These are phyloP conservation scores for Cetonia aurata DNA, from an alignment of 2,888 invertebrate genomes.

Conservation along the genomic window DNA sequence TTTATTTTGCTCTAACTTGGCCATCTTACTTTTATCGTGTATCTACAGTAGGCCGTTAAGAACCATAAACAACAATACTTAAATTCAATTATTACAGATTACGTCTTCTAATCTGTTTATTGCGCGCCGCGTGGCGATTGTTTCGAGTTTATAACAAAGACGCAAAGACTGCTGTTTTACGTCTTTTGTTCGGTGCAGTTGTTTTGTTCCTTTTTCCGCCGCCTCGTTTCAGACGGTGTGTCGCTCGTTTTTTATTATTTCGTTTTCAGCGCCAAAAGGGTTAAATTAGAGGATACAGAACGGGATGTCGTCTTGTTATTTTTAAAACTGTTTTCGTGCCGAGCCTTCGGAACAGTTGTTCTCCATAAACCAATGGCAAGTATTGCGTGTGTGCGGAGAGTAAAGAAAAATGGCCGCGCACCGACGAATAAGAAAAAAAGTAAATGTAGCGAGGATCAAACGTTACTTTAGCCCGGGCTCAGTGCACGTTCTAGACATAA, in stretches of 20 bases:
- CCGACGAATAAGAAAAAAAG: conserved; percentile 44
- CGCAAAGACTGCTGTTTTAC: conserved; percentile 4
- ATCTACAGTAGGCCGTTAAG: conserved; percentile 46
- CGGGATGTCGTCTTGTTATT: conserved; percentile 13
- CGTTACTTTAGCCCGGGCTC: conserved; percentile 50
- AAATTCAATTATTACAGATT: conserved; percentile 39
- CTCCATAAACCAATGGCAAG: conserved; percentile 37
- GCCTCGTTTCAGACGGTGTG: background rate
- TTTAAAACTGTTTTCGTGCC: conserved; percentile 33
- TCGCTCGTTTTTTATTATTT: conserved; percentile 7
- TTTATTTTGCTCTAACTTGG: conserved; percentile 60
- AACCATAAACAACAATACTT: conserved; percentile 38
- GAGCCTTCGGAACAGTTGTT: conserved; percentile 28
- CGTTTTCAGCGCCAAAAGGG: conserved; percentile 9
- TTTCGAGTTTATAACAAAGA: conserved; percentile 31
- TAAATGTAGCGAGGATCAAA: conserved; percentile 52
- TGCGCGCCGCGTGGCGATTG: conserved; percentile 28
- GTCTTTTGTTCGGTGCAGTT: background rate
- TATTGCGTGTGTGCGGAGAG: conserved; percentile 24
- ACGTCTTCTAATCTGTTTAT: conserved; percentile 37
- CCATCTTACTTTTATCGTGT: conserved; percentile 58
- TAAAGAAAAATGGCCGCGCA: conserved; percentile 33
- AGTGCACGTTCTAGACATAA: conserved; percentile 57
- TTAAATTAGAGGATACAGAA: conserved; percentile 17
- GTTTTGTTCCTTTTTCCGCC: background rate